A percentile compares a stretch with the other conserved stretches of the same genome.
Evolutionary conservation across 1,140 invertebrate species (phyloP).

Genomic region (Rhynchophorus ferrugineus): DNA sequence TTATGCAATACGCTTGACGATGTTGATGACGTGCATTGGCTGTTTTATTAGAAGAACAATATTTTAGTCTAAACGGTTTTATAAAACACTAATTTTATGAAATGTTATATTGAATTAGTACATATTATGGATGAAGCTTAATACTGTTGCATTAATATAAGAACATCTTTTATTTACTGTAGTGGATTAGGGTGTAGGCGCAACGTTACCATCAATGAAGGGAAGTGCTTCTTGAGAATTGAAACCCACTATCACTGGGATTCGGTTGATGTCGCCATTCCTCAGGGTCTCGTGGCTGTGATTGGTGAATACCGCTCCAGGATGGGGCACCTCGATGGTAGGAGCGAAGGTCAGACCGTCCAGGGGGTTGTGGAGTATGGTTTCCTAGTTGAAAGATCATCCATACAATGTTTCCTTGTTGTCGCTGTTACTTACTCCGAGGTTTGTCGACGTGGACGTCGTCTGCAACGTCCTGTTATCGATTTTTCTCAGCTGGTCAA

Average conservation of each 20-base stretch:
- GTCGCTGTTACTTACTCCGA: neutral
- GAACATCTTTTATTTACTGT: no score
- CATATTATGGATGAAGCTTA: no score
- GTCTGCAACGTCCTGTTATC: conserved; percentile 5
- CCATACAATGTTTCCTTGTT: neutral
- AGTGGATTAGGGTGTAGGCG: no score
- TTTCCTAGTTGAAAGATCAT: conserved; percentile 4
- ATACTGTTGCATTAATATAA: no score
- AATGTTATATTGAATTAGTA: no score
- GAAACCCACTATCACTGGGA: conserved; percentile 31
- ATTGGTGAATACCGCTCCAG: conserved; percentile 26
- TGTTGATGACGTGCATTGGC: no score
- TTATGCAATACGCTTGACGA: no score
- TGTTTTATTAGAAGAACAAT: no score
- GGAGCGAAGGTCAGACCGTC: conserved; percentile 30
- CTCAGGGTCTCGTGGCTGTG: conserved; percentile 27
- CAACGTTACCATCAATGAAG: conserved; percentile 7
- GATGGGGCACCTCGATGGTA: conserved; percentile 27
- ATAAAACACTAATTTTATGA: no score
- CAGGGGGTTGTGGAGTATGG: conserved; percentile 14
- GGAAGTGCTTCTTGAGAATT: conserved; percentile 28
- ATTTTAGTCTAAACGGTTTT: no score
- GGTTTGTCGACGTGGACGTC: conserved; percentile 5
- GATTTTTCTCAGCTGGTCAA: conserved; percentile 13
- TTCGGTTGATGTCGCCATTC: conserved; percentile 27